Base-by-base conservation (phyloP, 2,113 vertebrate genomes). In the Poeciliopsis retropinna region DNA sequence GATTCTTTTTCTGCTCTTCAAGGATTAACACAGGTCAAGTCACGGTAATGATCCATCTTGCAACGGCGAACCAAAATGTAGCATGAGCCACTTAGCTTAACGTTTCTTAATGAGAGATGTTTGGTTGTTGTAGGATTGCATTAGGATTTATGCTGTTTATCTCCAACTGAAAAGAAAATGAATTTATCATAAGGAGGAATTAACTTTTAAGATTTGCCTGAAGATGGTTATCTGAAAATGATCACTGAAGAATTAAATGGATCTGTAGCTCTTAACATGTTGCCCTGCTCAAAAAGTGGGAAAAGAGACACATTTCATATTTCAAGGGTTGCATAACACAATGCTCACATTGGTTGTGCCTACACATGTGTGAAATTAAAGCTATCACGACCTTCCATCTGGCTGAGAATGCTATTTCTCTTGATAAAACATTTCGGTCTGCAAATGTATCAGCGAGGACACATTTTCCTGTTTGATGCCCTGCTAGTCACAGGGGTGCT, bases 281-380 rank as follows among this genome's bases (percentile, higher is more conserved):
- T 64, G 51, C 83, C 74, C 83, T 30, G 54, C 72, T 80, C 68
- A 70, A 72, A 83, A 81, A 60, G 32, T 81, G 17, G 30, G 3
- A 32, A 87, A 87, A 86, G 70, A 89, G 87, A 90, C 82, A 83
- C 78, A 79, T 89, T 82, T 86, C 44, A 84, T 75, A 81, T 88
- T 85, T 79, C 66, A 80, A 73, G 64, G 25, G 74, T 67, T 82
- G 76, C 80, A 79, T 77, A 79, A 65, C 63, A 70, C 61, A 78
- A 74, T 14, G 22, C 83, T 83, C 77, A 63, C 76, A 85, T 87
- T 86, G 84, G 75, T 47, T 73, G 90, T 87, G 90, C 67, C 81
- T 89, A 93, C 83, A 92, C 89, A 92, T 89, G 89, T 93, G 92
- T 94, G 93, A 94, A 94, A 94, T 94, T 91, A 92, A 93, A 92